These are phyloP conservation scores for Meloidogyne exigua DNA, from an alignment of 1,140 invertebrate genomes.

Conservation along the genomic window DNA sequence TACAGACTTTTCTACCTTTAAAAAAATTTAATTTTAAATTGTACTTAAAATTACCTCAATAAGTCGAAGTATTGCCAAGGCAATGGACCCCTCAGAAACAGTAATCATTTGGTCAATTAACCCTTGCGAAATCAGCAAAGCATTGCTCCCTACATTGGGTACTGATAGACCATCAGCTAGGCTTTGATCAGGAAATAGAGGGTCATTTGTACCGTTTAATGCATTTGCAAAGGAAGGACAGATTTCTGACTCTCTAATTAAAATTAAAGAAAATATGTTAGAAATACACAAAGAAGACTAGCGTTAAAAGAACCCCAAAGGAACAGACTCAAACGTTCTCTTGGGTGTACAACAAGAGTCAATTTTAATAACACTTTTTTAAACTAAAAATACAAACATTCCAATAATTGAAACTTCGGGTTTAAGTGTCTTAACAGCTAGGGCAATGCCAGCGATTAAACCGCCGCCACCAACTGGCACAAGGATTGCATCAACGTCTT, in stretches of 20 bases:
- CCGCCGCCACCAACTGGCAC: slow-evolving; percentile 87
- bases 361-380: too few relatives aligned
- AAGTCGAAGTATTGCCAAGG: slow-evolving; percentile 79
- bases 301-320: too few relatives aligned
- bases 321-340: too few relatives aligned
- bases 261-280: too few relatives aligned
- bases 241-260: slow-evolving; percentile 75
- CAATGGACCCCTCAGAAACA: slow-evolving; percentile 72
- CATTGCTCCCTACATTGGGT: slow-evolving; percentile 82
- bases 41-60: slow-evolving; percentile 80
- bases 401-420: slow-evolving; percentile 73
- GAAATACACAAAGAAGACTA: too few relatives aligned
- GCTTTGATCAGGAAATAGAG: slow-evolving; percentile 72
- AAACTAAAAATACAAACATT: slow-evolving; percentile 48
- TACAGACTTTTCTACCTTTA: slow-evolving; percentile 79
- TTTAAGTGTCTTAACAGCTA: slow-evolving; percentile 80
- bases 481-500: slow-evolving; percentile 67
- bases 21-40: slow-evolving; percentile 68
- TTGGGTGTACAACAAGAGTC: too few relatives aligned
- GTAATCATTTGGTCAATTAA: slow-evolving; percentile 80
- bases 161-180: slow-evolving; percentile 88
- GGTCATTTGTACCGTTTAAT: slow-evolving; percentile 68
- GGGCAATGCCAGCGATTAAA: slow-evolving; percentile 80
- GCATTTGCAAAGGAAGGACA: slow-evolving; percentile 80
- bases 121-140: slow-evolving; percentile 75